Evolutionary conservation across 2,888 invertebrate species (phyloP).

Genomic region (Gandaritis pyraliata): DNA sequence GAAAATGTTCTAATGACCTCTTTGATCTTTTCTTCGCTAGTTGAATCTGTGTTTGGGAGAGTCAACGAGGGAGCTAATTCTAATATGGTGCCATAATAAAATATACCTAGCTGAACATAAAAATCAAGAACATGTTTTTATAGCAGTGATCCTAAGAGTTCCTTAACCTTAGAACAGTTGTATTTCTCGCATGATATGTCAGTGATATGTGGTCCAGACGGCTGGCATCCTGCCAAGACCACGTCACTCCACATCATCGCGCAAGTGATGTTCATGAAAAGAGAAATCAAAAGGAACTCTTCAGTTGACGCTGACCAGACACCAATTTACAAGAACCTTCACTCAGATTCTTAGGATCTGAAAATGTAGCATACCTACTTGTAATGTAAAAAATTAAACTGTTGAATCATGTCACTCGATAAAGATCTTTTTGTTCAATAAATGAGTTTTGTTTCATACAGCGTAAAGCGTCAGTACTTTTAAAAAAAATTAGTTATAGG

Average conservation of each 20-base stretch:
- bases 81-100: neutral
- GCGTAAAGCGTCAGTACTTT: too few relatives aligned
- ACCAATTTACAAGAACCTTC: conserved; percentile 23
- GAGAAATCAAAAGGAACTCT: conserved; percentile 39
- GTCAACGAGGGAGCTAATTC: too few relatives aligned
- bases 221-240: conserved; percentile 42
- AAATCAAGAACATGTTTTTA: conserved; percentile 19
- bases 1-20: too few relatives aligned
- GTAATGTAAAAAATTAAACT: too few relatives aligned
- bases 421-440: too few relatives aligned
- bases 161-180: conserved; percentile 39
- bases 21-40: too few relatives aligned
- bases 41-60: too few relatives aligned
- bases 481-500: too few relatives aligned
- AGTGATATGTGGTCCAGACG: conserved; percentile 34
- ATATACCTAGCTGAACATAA: neutral
- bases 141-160: conserved; percentile 38
- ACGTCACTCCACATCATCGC: conserved; percentile 41
- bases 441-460: too few relatives aligned
- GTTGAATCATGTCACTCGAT: too few relatives aligned
- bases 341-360: conserved; percentile 7
- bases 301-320: conserved; percentile 33
- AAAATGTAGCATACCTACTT: neutral
- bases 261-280: conserved; percentile 37
- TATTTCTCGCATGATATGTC: conserved; percentile 33